These are phyloP conservation scores for Eucera pruinosa DNA, from an alignment of 2,888 invertebrate genomes.

Conservation along the genomic window DNA sequence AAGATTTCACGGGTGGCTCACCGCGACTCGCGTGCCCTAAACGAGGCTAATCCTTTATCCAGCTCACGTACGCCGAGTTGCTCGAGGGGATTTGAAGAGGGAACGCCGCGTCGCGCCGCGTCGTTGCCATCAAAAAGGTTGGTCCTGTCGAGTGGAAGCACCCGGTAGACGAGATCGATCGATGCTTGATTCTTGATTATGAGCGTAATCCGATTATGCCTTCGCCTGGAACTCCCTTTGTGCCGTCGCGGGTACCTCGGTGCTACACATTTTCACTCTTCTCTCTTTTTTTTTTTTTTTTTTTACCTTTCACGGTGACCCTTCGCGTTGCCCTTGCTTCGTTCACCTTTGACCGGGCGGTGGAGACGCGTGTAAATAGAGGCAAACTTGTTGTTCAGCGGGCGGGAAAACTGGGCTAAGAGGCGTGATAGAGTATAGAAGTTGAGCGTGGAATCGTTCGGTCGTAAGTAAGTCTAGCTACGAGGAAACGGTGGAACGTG, in stretches of 20 bases:
- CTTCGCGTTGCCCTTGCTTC: not conserved
- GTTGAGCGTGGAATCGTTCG: not conserved
- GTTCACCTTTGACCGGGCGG: not conserved
- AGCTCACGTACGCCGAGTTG: conserved; percentile 58
- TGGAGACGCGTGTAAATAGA: not conserved
- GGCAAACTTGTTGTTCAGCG: not conserved
- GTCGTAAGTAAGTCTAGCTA: not conserved
- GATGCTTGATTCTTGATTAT: conserved; percentile 52
- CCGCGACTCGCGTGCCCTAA: conserved; percentile 47
- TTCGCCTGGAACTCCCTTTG: conserved; percentile 28
- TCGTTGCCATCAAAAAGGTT: conserved; percentile 31
- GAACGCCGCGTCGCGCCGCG: conserved; percentile 2
- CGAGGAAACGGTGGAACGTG: not conserved
- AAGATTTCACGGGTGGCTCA: conserved; percentile 50
- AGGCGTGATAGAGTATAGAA: not conserved
- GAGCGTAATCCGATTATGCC: conserved; percentile 43
- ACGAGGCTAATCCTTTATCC: conserved; percentile 62
- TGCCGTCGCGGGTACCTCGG: not conserved
- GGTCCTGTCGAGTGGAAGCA: conserved; percentile 34
- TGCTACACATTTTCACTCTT: not conserved
- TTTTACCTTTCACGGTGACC: not conserved
- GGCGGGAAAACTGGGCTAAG: not conserved
- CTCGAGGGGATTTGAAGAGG: conserved; percentile 57
- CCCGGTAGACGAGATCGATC: conserved; percentile 24
- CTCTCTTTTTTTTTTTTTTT: not conserved